phyloP scores from a whole-genome alignment of 2,113 vertebrate genomes.

The Holacanthus passer region DNA sequence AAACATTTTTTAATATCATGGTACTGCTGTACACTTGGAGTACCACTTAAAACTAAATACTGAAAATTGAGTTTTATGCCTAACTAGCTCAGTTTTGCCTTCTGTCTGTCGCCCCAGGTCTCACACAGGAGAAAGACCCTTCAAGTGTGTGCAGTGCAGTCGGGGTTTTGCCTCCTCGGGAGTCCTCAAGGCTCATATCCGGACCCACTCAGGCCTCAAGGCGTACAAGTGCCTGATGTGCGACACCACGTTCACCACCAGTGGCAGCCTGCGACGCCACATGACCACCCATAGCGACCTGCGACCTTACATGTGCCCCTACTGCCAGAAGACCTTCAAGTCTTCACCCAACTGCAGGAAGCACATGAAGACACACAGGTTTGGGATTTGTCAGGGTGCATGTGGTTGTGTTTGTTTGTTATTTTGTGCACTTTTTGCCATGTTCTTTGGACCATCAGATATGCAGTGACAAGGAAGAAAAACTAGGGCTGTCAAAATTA shows the following conservation, averaged over 20 bases:
- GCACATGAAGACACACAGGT: slow-evolving; percentile 99
- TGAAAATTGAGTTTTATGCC: neutral
- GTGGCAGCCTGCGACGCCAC: slow-evolving; percentile 94
- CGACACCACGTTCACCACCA: slow-evolving; percentile 97
- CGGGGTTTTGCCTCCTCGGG: slow-evolving; percentile 97
- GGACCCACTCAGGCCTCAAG: slow-evolving; percentile 96
- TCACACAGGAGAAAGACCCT: slow-evolving; percentile 97
- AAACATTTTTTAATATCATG: neutral
- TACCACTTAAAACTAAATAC: neutral
- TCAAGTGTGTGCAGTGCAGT: slow-evolving; percentile 96
- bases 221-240: slow-evolving; percentile 96
- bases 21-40: neutral
- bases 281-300: slow-evolving; percentile 98
- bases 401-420: neutral
- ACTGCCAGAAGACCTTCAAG: slow-evolving; percentile 99
- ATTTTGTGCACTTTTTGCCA: too few relatives aligned
- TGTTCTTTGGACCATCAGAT: neutral
- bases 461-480: neutral
- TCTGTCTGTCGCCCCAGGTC: slow-evolving; percentile 83
- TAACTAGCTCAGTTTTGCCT: too few relatives aligned
- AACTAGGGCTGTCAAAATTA: too few relatives aligned
- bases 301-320: slow-evolving; percentile 98
- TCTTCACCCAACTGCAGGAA: slow-evolving; percentile 98
- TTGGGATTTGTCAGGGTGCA: neutral
- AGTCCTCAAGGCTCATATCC: slow-evolving; percentile 96